phyloP scores from a whole-genome alignment of 2,888 invertebrate genomes.

The Unio delphinus region DNA sequence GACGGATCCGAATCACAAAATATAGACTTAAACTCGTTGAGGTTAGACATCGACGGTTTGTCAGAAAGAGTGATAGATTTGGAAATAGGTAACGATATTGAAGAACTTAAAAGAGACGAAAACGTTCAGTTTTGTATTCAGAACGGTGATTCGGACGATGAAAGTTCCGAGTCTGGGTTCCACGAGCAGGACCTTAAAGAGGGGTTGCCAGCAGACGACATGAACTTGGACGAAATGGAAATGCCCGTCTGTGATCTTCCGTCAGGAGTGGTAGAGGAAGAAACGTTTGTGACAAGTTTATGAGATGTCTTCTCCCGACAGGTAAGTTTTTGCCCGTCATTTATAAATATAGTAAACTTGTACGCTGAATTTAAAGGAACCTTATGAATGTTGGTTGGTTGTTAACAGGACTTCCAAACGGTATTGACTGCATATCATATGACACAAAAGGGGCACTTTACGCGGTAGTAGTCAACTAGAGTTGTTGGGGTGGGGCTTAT shows the following conservation, averaged over 20 bases:
- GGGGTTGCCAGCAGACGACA: conserved; percentile 38
- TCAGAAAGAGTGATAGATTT: conserved; percentile 55
- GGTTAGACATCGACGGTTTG: conserved; percentile 20
- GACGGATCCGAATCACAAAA: conserved; percentile 31
- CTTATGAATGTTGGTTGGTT: too few relatives aligned
- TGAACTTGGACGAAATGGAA: conserved; percentile 30
- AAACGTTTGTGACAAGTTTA: conserved; percentile 38
- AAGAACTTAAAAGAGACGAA: conserved; percentile 59
- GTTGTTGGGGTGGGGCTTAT: too few relatives aligned
- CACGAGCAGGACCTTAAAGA: conserved; percentile 62
- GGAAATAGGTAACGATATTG: conserved; percentile 66
- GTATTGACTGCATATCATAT: too few relatives aligned
- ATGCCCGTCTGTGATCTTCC: conserved; percentile 40
- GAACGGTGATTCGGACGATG: conserved; percentile 61
- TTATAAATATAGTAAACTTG: too few relatives aligned
- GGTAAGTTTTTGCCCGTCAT: too few relatives aligned
- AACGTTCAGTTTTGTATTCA: conserved; percentile 55
- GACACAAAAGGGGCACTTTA: too few relatives aligned
- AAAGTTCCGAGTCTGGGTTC: conserved; percentile 66
- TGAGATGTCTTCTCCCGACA: conserved; percentile 5
- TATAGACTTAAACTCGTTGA: conserved; percentile 41
- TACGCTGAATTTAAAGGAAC: too few relatives aligned
- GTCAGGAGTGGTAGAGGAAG: conserved; percentile 23
- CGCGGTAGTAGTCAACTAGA: too few relatives aligned
- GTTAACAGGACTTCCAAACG: too few relatives aligned